A percentile compares a stretch with the other conserved stretches of the same genome.
Evolutionary conservation across 2,888 invertebrate species (phyloP).

Genomic region (Drosophila multiciliata): DNA sequence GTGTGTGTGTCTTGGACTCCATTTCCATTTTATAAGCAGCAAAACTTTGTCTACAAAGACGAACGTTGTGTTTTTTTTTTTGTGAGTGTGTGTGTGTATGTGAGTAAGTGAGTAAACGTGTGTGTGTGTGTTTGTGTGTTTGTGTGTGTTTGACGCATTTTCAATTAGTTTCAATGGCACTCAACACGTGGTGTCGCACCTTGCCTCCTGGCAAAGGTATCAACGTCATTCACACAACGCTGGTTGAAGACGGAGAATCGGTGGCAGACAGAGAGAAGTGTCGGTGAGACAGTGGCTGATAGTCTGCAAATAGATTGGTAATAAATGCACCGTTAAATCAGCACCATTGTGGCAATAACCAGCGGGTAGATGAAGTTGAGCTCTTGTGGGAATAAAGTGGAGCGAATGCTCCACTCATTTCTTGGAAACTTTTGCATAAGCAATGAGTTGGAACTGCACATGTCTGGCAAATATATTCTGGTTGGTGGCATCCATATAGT

Average conservation of each 20-base stretch:
- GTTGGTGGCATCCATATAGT: background rate
- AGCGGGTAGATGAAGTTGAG: background rate
- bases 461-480: conserved; percentile 11
- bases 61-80: conserved; percentile 33
- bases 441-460: conserved; percentile 41
- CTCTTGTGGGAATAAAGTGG: conserved; percentile 4
- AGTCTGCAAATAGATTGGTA: conserved; percentile 73
- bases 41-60: conserved; percentile 71
- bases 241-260: background rate
- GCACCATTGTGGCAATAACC: conserved; percentile 55
- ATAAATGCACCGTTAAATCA: conserved; percentile 75
- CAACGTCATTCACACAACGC: conserved; percentile 58
- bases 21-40: conserved; percentile 65
- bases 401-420: conserved; percentile 35
- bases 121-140: conserved; percentile 14
- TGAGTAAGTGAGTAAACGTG: conserved; percentile 23
- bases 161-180: conserved; percentile 76
- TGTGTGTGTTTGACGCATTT: conserved; percentile 60
- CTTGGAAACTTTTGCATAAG: conserved; percentile 58
- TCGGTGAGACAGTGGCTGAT: conserved; percentile 28
- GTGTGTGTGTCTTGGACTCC: conserved; percentile 32
- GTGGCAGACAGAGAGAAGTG: background rate
- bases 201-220: conserved; percentile 61
- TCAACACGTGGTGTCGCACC: conserved; percentile 60
- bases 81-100: conserved; percentile 18